phyloP scores from a whole-genome alignment of 2,797 vertebrate genomes.

The Pygocentrus nattereri region DNA sequence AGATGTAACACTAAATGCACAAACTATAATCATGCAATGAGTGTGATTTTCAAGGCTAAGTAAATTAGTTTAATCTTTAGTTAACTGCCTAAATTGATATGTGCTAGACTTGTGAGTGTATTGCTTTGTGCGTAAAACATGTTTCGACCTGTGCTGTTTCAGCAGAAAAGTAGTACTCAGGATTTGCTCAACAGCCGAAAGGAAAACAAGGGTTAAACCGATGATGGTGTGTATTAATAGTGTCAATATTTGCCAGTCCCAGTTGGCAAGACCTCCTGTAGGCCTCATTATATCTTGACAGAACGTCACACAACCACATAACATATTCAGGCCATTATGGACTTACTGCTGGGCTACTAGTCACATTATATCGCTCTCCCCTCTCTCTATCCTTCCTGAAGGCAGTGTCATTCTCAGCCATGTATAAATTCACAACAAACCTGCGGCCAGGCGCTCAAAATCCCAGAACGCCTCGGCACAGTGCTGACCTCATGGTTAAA shows the following conservation, averaged over 20 bases:
- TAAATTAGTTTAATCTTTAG: not conserved
- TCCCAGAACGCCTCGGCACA: constrained; percentile 69
- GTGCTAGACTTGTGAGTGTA: constrained; percentile 21
- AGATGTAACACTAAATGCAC: not conserved
- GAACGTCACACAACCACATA: constrained; percentile 2
- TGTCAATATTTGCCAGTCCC: constrained; percentile 49
- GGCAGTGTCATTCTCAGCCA: constrained; percentile 49
- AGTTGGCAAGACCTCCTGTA: constrained; percentile 34
- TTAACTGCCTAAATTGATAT: constrained; percentile 25
- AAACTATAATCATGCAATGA: not conserved
- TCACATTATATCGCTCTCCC: not conserved
- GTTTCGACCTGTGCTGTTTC: constrained; percentile 46
- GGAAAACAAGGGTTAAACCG: constrained; percentile 21
- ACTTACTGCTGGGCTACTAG: not conserved
- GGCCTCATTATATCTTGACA: constrained; percentile 17
- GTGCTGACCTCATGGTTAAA: constrained; percentile 58
- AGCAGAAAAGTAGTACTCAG: constrained; percentile 29
- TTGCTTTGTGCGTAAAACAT: constrained; percentile 20
- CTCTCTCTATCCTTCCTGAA: not conserved
- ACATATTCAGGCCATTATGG: constrained; percentile 1
- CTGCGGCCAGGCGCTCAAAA: constrained; percentile 65
- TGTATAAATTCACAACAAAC: constrained; percentile 72
- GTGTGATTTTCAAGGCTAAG: no score
- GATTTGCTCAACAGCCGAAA: constrained; percentile 8
- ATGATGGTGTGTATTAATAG: constrained; percentile 34